Evolutionary conservation across 1,140 invertebrate genomes (phyloP), one percentile per base, ranked within the genome.

Genomic region (Temnothorax longispinosus): DNA sequence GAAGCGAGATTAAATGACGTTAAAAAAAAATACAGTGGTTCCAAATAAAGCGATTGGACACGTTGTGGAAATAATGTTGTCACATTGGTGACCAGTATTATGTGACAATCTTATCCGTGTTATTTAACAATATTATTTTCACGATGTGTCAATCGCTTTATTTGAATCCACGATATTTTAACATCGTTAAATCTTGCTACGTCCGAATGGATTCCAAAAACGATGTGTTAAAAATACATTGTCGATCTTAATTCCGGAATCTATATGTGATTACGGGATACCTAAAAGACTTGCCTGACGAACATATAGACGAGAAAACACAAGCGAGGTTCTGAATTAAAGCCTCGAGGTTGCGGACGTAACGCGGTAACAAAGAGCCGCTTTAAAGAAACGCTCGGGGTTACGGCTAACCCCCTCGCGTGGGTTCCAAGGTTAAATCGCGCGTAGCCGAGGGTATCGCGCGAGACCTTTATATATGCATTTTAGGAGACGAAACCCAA

Each of bases 401-500:
- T 69, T 69, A 69, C 62, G 47, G n/a, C n/a, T 69, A 69, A 71
- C 54, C 64, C 64, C 64, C 35, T 81, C 62, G 77, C 47, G 35
- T 69, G n/a, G 32, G 32, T 54, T 84, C 67, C 21, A 60, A 56
- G 67, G 69, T 47, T 74, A 75, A 69, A 60, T 72, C 15, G 80
- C 67, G 52, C 75, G 27, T 44, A 76, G 35, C 8, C 38, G 10
- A 44, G 78, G 38, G 78, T 71, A 69, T 21, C 78, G 58, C 44
- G 76, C 60, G 4, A 50, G 38, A 81, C 47, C 47, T 54, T 81
- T 54, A 81, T 44, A 50, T 81, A 69, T 81, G 78, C 78, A 71
- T 71, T 81, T 81, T 71, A 81, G 64, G 78, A 58, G 78, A 56
- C 64, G 78, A 81, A 81, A 81, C 78, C 38, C 13, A 81, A 81